Percentiles rank a stretch among this genome's conserved stretches.
These are phyloP conservation scores for Salpingus planirostris DNA, from an alignment of 2,888 invertebrate genomes.

Conservation along the genomic window DNA sequence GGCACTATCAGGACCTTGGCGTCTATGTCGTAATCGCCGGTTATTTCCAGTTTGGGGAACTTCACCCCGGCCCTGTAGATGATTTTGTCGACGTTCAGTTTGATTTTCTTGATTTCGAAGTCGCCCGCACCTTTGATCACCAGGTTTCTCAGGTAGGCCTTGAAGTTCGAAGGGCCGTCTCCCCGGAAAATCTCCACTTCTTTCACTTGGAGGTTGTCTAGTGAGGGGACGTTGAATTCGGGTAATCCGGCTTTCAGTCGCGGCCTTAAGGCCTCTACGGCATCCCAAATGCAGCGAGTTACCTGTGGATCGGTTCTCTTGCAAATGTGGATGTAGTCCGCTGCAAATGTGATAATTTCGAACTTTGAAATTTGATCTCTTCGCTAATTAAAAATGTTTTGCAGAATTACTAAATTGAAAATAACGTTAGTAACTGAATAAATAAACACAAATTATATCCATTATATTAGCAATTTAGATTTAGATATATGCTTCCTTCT, in stretches of 20 bases:
- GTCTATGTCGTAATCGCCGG: conserved; percentile 51
- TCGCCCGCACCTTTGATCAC: conserved; percentile 46
- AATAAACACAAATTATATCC: too few species aligned
- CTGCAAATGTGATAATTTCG: conserved; percentile 40
- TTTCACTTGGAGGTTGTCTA: conserved; percentile 55
- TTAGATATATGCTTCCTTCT: too few species aligned
- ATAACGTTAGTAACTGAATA: too few species aligned
- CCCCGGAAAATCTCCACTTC: conserved; percentile 54
- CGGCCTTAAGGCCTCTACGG: conserved; percentile 50
- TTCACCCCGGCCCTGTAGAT: conserved; percentile 44
- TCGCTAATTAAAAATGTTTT: too few species aligned
- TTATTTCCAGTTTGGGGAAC: conserved; percentile 48
- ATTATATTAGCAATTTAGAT: too few species aligned
- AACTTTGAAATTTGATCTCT: too few species aligned
- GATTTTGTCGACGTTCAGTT: conserved; percentile 46
- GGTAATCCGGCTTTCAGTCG: conserved; percentile 56
- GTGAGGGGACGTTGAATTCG: conserved; percentile 56
- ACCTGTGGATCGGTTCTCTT: conserved; percentile 54
- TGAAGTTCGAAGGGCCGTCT: conserved; percentile 39
- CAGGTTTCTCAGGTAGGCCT: conserved; percentile 45
- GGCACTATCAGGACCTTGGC: conserved; percentile 49
- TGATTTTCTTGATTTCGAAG: conserved; percentile 45
- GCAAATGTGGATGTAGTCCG: conserved; percentile 56
- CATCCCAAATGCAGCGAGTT: conserved; percentile 52
- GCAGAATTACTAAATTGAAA: too few species aligned